Conservation (phyloP, 2,113 vertebrate species). For the Esox niger region DNA sequence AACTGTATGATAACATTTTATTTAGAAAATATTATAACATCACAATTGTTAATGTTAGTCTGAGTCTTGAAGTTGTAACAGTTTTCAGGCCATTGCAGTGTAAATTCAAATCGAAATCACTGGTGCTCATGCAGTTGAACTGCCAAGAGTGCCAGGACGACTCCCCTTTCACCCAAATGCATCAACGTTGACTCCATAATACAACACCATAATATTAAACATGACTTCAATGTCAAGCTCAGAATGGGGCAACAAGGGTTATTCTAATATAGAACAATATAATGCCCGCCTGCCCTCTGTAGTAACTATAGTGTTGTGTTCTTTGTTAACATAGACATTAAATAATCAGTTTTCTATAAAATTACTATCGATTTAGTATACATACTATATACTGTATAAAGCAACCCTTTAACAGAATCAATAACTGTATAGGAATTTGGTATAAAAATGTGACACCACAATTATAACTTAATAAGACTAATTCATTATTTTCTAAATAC, state of each 20-base stretch:
- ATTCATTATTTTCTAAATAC: too few relatives aligned
- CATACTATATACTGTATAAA: too few relatives aligned
- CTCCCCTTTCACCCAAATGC: neutral
- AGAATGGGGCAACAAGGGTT: neutral
- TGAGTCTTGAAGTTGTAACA: too few relatives aligned
- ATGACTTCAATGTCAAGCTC: neutral
- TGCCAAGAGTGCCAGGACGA: neutral
- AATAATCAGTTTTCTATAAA: neutral
- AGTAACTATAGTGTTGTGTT: neutral
- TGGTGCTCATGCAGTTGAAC: neutral
- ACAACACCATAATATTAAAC: too few relatives aligned
- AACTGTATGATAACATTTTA: too few relatives aligned
- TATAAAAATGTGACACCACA: too few relatives aligned
- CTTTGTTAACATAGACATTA: neutral
- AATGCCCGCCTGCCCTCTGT: neutral
- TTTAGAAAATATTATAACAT: too few relatives aligned
- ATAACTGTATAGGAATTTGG: neutral
- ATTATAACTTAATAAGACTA: too few relatives aligned
- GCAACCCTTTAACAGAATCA: neutral
- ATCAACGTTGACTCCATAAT: too few relatives aligned
- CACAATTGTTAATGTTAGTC: too few relatives aligned
- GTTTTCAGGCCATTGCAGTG: too few relatives aligned
- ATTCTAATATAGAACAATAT: constrained; percentile 7
- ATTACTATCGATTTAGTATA: neutral
- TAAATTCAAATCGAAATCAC: too few relatives aligned